Percentiles rank a stretch among this genome's conserved stretches.
phyloP scores from a whole-genome alignment of 2,888 invertebrate species.

The Lycaena phlaeas region DNA sequence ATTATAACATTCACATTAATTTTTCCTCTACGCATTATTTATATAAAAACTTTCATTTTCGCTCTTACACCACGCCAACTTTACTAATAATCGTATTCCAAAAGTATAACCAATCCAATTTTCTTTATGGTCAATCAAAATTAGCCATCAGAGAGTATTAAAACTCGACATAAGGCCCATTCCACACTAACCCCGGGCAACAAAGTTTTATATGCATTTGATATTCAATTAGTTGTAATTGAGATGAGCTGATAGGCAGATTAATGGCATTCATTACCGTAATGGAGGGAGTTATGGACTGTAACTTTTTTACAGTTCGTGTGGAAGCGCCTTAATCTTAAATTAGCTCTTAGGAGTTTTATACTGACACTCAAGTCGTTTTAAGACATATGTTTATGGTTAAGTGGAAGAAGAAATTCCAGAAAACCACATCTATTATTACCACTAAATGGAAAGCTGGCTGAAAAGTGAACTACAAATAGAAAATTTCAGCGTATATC shows the following conservation, averaged over 20 bases:
- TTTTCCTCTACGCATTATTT: no score
- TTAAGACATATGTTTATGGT: background rate
- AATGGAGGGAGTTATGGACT: slow-evolving; percentile 51
- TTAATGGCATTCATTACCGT: slow-evolving; percentile 54
- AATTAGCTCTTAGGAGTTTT: slow-evolving; percentile 1
- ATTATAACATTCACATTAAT: no score
- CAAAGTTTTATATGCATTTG: slow-evolving; percentile 57
- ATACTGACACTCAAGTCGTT: background rate
- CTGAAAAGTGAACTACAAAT: no score
- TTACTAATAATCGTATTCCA: background rate
- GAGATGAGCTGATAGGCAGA: slow-evolving; percentile 47
- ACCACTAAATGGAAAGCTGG: no score
- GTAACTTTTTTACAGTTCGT: slow-evolving; percentile 23
- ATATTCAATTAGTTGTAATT: slow-evolving; percentile 64
- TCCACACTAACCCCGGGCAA: slow-evolving; percentile 27
- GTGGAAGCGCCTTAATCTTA: slow-evolving; percentile 9
- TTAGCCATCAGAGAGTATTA: slow-evolving; percentile 1
- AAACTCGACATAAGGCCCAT: slow-evolving; percentile 8
- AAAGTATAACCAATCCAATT: slow-evolving; percentile 5
- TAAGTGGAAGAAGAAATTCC: no score
- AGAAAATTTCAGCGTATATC: no score
- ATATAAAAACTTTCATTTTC: no score
- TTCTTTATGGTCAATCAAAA: slow-evolving; percentile 7
- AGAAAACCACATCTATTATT: no score
- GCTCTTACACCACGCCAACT: background rate